Conservation (phyloP, 2,797 vertebrate species). For the Onychomys torridus region DNA sequence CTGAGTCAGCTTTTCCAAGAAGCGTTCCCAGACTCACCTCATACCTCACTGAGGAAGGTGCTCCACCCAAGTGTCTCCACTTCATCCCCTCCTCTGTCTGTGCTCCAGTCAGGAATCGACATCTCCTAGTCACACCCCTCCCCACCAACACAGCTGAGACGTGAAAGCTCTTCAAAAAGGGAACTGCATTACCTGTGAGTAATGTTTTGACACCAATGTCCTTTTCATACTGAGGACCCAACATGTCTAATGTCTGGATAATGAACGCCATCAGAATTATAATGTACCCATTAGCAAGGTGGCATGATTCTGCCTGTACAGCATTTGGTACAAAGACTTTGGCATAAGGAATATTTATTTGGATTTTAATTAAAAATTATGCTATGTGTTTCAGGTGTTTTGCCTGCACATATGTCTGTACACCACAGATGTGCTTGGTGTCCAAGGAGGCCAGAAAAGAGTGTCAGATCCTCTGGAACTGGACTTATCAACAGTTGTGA, state of each 20-base stretch:
- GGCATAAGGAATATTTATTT: background rate
- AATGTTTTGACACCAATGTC: background rate
- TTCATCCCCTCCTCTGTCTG: background rate
- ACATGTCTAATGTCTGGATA: background rate
- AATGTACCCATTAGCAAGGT: background rate
- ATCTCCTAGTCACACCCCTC: background rate
- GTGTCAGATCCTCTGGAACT: background rate
- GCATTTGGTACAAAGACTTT: background rate
- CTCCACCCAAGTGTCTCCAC: constrained; percentile 14
- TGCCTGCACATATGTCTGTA: background rate
- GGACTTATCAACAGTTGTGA: background rate
- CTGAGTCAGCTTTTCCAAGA: constrained; percentile 69
- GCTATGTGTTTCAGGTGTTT: background rate
- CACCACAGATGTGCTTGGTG: background rate
- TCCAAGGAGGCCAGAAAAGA: background rate
- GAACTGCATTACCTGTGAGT: background rate
- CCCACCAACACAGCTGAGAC: background rate
- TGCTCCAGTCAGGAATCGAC: background rate
- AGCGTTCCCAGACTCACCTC: constrained; percentile 1
- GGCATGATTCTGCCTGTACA: background rate
- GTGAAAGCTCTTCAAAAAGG: background rate
- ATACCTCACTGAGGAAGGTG: background rate
- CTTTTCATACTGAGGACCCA: background rate
- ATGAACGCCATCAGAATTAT: background rate
- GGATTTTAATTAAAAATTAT: background rate